Evolutionary conservation across 2,888 invertebrate species (phyloP), one percentile per base, ranked within the genome.

Genomic region (Odontomyia ornata): DNA sequence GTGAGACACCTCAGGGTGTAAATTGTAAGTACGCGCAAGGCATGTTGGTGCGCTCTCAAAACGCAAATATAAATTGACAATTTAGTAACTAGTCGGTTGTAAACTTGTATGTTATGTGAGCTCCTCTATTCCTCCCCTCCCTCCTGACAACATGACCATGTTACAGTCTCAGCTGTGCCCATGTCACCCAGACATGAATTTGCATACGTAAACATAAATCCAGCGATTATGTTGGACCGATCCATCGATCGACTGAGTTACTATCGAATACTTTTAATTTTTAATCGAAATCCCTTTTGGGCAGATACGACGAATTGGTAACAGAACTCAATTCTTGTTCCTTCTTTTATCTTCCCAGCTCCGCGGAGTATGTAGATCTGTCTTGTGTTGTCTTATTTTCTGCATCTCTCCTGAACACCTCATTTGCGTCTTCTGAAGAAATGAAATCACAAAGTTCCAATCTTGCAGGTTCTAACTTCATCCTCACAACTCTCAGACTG

Each of bases 281-380:
- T 73, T 73, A 73, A 60, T 73, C 73, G 73, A 60, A 73, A 69
- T 57, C 73, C 73, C 73, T 73, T 73, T 73, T 73, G 73, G 73
- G 57, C 73, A 73, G 73, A 60, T 60, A 60, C 73, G 73, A 60
- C 60, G 73, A 73, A 73, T 73, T 73, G 57, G 52, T 52, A 73
- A 57, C 73, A 73, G 52, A 57, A 67, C 23, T 28, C 60, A 25
- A 25, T 23, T 47, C 46, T 47, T 65, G 18, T 28, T 60, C 5
- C 13, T 60, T 18, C 56, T 11, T 60, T 7, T 5, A 7, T 60
- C 23, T 60, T 60, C 25, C 52, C 15, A 52, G 15, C 7, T 52
- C 52, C 13, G 52, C 52, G 15, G 60, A n/a, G 21, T 23, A 4
- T 21, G 25, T 60, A 23, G 5, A 5, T 36, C 36, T 9, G 5